These are phyloP conservation scores for Colostygia pectinataria DNA, from an alignment of 2,888 invertebrate genomes.

Conservation along the genomic window DNA sequence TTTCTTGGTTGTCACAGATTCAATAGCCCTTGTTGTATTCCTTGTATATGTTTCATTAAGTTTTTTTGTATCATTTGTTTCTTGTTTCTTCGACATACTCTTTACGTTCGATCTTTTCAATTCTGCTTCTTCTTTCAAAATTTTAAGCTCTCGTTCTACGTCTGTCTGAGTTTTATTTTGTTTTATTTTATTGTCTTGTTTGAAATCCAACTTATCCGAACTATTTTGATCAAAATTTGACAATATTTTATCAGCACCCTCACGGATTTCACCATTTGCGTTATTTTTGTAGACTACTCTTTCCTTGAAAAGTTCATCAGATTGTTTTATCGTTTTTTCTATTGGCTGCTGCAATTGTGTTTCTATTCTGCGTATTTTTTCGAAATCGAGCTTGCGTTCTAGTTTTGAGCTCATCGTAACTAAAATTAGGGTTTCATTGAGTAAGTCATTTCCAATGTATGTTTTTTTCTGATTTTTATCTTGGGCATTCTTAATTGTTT, in stretches of 20 bases:
- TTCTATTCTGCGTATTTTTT: slow-evolving; percentile 34
- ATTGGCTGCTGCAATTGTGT: slow-evolving; percentile 39
- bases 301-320: slow-evolving; percentile 51
- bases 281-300: slow-evolving; percentile 46
- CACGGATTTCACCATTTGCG: slow-evolving; percentile 51
- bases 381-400: slow-evolving; percentile 49
- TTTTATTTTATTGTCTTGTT: slow-evolving; percentile 48
- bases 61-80: neutral
- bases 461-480: slow-evolving; percentile 19
- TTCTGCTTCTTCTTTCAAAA: slow-evolving; percentile 44
- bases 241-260: slow-evolving; percentile 49
- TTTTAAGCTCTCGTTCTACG: slow-evolving; percentile 37
- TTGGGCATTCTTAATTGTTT: neutral
- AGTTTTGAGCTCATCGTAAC: slow-evolving; percentile 50
- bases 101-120: slow-evolving; percentile 29
- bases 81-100: neutral
- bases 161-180: slow-evolving; percentile 37
- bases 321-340: slow-evolving; percentile 49
- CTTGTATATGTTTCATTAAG: neutral
- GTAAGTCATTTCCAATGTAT: slow-evolving; percentile 42
- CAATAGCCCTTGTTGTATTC: neutral
- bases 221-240: slow-evolving; percentile 16
- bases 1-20: neutral
- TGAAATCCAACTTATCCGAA: slow-evolving; percentile 30
- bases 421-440: slow-evolving; percentile 51